phyloP scores from a whole-genome alignment of 1,140 invertebrate species.

The Diuraphis noxia region DNA sequence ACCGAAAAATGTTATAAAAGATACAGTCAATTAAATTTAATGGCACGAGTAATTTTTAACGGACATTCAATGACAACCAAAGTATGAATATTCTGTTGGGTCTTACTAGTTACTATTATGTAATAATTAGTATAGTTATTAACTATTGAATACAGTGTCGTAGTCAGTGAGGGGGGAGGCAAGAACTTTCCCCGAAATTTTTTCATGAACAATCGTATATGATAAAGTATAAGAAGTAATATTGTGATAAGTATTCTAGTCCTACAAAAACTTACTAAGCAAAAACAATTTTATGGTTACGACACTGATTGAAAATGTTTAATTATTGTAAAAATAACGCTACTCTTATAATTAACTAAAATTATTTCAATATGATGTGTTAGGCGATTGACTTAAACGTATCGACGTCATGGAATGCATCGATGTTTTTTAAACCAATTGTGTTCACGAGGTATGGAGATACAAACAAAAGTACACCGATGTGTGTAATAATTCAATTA shows the following conservation, averaged over 20 bases:
- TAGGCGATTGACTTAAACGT: background rate
- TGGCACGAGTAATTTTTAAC: slow-evolving; percentile 1
- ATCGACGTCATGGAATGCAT: background rate
- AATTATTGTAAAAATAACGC: background rate
- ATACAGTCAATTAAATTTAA: slow-evolving; percentile 2
- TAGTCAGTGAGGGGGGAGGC: no score
- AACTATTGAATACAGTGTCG: background rate
- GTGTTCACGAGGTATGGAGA: background rate
- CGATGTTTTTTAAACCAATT: slow-evolving; percentile 1
- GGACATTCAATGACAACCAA: slow-evolving; percentile 21
- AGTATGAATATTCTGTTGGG: background rate
- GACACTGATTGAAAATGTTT: background rate
- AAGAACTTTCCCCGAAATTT: no score
- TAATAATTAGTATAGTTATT: background rate
- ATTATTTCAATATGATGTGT: background rate
- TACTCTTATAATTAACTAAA: background rate
- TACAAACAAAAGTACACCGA: background rate
- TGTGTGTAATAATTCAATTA: background rate
- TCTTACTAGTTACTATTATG: background rate
- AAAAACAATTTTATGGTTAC: no score
- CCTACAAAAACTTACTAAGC: no score
- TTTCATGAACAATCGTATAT: no score
- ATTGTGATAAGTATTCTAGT: no score
- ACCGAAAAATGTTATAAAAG: slow-evolving; percentile 25
- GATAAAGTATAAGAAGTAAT: no score